Evolutionary conservation across 2,113 vertebrate species (phyloP).

Genomic region (Python bivittatus): DNA sequence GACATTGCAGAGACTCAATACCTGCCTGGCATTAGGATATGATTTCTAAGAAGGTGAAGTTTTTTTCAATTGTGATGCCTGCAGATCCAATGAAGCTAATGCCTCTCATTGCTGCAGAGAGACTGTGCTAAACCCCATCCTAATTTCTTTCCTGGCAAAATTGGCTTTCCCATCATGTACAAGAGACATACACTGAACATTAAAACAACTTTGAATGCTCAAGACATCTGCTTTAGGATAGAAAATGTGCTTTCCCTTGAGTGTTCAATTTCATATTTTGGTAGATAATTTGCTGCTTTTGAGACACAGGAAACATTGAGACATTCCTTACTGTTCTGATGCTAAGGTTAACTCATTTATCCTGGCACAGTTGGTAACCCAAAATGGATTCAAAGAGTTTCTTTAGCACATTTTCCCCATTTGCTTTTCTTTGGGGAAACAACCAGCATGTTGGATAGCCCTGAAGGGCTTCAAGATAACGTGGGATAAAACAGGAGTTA

Average conservation of each 20-base stretch:
- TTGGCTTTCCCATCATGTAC: not conserved
- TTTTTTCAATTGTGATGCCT: not conserved
- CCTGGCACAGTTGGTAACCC: conserved; percentile 42
- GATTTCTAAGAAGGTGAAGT: not conserved
- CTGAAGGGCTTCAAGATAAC: conserved; percentile 48
- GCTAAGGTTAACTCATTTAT: conserved; percentile 59
- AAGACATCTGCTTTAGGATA: conserved; percentile 37
- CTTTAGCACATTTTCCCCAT: conserved; percentile 27
- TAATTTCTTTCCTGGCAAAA: not conserved
- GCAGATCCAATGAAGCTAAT: not conserved
- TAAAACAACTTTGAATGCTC: conserved; percentile 54
- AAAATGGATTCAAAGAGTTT: conserved; percentile 53
- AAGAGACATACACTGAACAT: conserved; percentile 30
- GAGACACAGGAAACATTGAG: conserved; percentile 49
- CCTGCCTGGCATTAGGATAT: not conserved
- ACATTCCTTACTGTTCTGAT: conserved; percentile 9
- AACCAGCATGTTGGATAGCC: conserved; percentile 25
- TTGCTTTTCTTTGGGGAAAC: conserved; percentile 35
- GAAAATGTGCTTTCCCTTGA: conserved; percentile 52
- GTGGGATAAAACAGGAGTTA: conserved; percentile 42
- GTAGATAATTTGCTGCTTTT: conserved; percentile 58
- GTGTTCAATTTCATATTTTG: conserved; percentile 51
- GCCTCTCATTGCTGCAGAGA: not conserved
- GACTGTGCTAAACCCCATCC: not conserved
- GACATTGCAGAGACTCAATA: not conserved